Evolutionary conservation across 2,113 vertebrate genomes (phyloP).

Genomic region (Herpailurus yagouaroundi): DNA sequence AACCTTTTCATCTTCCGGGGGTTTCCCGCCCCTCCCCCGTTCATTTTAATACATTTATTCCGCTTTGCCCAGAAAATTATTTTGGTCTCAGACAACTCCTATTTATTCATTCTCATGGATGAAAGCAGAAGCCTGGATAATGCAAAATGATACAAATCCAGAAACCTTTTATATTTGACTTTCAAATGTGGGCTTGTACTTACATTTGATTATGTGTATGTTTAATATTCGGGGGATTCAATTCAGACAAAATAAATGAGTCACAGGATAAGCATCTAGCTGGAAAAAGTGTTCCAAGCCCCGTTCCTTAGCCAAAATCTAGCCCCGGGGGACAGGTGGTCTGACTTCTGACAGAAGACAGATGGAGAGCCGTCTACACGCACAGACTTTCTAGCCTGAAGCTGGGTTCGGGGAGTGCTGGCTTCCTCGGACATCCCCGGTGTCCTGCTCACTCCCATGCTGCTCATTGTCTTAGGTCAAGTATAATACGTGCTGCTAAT

Average conservation of each 20-base stretch:
- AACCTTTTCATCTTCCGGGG: slow-evolving; percentile 26
- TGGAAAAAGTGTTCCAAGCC: background rate
- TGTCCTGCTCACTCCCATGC: too few species aligned
- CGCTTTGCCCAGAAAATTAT: slow-evolving; percentile 43
- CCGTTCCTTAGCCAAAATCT: background rate
- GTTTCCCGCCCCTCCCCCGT: background rate
- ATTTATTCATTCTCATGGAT: slow-evolving; percentile 59
- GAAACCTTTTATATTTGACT: slow-evolving; percentile 63
- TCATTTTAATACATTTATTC: slow-evolving; percentile 59
- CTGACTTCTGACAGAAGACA: background rate
- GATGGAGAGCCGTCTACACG: fast-evolving
- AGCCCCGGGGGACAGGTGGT: too few species aligned
- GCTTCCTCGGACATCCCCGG: background rate
- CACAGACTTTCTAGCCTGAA: background rate
- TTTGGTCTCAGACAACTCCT: slow-evolving; percentile 61
- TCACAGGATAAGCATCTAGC: background rate
- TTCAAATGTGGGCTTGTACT: slow-evolving; percentile 57
- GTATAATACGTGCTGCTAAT: fast-evolving
- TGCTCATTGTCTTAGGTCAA: background rate
- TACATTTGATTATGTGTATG: slow-evolving; percentile 34
- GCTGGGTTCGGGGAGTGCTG: background rate
- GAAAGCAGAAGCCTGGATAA: slow-evolving; percentile 57
- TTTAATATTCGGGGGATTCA: slow-evolving; percentile 49
- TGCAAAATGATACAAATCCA: slow-evolving; percentile 60
- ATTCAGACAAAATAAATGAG: slow-evolving; percentile 28